Evolutionary conservation across 2,113 vertebrate species (phyloP).

Genomic region (Eptatretus burgeri): DNA sequence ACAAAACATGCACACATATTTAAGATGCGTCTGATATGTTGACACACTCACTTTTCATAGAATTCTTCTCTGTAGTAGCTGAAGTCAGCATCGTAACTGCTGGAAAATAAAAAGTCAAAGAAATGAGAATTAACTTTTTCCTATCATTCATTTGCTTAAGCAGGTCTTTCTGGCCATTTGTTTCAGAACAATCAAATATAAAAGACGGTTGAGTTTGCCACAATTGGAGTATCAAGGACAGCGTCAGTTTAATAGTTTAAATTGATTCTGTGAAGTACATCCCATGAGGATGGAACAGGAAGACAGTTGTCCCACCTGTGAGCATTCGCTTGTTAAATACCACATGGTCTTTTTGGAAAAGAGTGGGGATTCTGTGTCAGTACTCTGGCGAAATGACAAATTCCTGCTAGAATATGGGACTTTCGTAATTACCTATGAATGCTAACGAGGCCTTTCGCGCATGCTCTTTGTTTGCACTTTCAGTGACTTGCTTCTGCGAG

Average conservation of each 20-base stretch:
- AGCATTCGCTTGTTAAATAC: too few species aligned
- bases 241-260: not conserved
- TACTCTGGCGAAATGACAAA: too few species aligned
- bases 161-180: not conserved
- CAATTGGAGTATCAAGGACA: not conserved
- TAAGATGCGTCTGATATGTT: too few species aligned
- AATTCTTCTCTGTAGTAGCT: constrained; percentile 58
- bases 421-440: too few species aligned
- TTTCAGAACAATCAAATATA: constrained; percentile 4
- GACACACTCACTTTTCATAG: constrained; percentile 38
- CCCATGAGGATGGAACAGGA: constrained; percentile 10
- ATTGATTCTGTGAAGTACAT: not conserved
- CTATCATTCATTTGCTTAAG: not conserved
- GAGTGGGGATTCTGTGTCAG: too few species aligned
- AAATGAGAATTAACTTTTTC: not conserved
- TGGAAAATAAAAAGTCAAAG: constrained; percentile 20
- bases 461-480: too few species aligned
- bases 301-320: constrained; percentile 9
- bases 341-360: too few species aligned
- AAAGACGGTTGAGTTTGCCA: not conserved
- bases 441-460: too few species aligned
- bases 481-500: too few species aligned
- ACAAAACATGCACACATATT: too few species aligned
- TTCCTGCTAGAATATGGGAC: too few species aligned
- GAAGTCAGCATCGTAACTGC: constrained; percentile 50